phyloP scores from a whole-genome alignment of 2,888 invertebrate species.

The Troilus luridus region DNA sequence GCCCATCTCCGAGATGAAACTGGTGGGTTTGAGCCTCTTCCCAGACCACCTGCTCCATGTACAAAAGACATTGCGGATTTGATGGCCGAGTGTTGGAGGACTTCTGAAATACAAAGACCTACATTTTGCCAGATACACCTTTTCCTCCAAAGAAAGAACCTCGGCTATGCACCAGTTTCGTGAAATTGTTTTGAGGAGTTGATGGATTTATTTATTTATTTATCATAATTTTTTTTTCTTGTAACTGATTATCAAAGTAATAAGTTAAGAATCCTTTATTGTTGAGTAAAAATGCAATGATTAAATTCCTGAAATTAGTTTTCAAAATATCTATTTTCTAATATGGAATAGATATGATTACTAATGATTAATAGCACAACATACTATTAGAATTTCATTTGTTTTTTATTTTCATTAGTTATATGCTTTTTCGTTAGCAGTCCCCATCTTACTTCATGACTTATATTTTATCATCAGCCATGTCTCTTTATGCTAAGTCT shows the following conservation, averaged over 20 bases:
- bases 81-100: conserved; percentile 76
- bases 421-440: not conserved
- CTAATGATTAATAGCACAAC: not conserved
- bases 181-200: conserved; percentile 27
- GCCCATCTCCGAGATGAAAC: conserved; percentile 78
- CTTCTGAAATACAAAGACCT: conserved; percentile 73
- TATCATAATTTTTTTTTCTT: not conserved
- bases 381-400: not conserved
- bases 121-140: conserved; percentile 76
- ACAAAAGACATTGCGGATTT: conserved; percentile 76
- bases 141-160: conserved; percentile 73
- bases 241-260: not conserved
- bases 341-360: not conserved
- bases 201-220: not conserved
- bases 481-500: not conserved
- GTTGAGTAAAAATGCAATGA: not conserved
- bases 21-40: conserved; percentile 68
- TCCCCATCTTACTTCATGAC: not conserved
- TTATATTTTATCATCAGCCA: not conserved
- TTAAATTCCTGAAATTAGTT: not conserved
- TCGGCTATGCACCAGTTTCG: conserved; percentile 68
- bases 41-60: conserved; percentile 71
- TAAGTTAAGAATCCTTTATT: not conserved
- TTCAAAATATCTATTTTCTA: not conserved
- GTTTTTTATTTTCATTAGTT: not conserved